Base-by-base conservation (phyloP, 2,797 vertebrate genomes). In the Esox masquinongy region DNA sequence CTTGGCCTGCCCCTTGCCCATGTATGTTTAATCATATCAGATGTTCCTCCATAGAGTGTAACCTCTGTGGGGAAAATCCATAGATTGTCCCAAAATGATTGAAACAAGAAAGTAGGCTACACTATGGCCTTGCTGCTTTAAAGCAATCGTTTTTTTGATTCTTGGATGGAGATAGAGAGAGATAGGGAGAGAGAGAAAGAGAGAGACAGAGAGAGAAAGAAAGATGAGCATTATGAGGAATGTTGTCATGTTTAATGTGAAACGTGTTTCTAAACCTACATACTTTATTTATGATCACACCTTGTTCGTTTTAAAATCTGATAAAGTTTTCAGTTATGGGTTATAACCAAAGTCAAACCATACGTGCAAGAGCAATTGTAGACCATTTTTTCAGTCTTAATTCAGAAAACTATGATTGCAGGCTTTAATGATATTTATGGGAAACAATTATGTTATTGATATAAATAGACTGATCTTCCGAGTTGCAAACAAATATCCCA, bases 11-110 rank as follows among this genome's bases (percentile, higher is more conserved):
- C 83, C 75, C 75, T 85, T 70, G 77, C 71, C 53, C 87, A 90
- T 85, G 76, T 74, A 90, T 91, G 84, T 89, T 92, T 92, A 88
- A 93, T 92, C 89, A 88, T 74, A 88, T 86, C 74, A 77, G 77
- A 91, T 86, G 87, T 77, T 80, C 85, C 79, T 84, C 80, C 36
- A 14, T 34, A 22, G 51, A 56, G 51, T 56, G n/a, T 39, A 85
- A 73, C 74, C 59, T 79, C 64, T 56, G 7, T 0, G 6, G 77
- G 74, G 70, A 75, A 47, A 29, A 67, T 31, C 31, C 19, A 56
- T 19, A 74, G 34, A 79, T 68, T 74, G 31, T 36, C n/a, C 68
- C 34, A 43, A 71, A 66, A 31, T 56, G n/a, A 72, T 69, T 39
- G 22, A 77, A 47, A 61, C 17, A 24, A 63, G 16, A 56, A 39